Conservation (phyloP, 2,113 vertebrate species). For the Erythrolamprus reginae region DNA sequence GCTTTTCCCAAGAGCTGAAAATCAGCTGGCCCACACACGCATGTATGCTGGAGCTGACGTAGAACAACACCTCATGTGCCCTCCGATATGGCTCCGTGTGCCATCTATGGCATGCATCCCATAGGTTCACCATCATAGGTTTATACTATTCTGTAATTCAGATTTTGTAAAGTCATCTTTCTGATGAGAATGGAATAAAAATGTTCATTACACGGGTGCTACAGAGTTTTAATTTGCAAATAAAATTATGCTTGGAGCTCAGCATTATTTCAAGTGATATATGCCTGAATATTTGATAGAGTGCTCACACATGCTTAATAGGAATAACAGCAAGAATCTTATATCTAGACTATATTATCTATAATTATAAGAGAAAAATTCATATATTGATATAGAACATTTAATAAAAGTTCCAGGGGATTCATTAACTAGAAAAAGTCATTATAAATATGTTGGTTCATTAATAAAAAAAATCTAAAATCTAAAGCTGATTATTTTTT, state of each 20-base stretch:
- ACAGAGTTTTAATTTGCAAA: background rate
- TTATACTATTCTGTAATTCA: background rate
- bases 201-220: background rate
- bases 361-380: background rate
- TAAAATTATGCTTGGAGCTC: background rate
- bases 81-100: no score
- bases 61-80: no score
- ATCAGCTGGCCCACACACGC: no score
- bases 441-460: background rate
- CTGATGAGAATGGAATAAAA: background rate
- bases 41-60: no score
- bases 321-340: background rate
- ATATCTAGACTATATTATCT: background rate
- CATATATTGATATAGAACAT: background rate
- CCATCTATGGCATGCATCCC: no score
- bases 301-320: background rate
- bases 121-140: no score
- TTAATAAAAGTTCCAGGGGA: background rate
- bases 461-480: background rate
- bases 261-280: background rate
- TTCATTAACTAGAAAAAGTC: background rate
- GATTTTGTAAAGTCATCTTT: background rate
- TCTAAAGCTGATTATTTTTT: background rate
- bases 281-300: background rate
- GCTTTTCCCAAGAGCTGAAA: no score